phyloP scores from a whole-genome alignment of 2,113 vertebrate genomes.

The Pyxicephalus adspersus region DNA sequence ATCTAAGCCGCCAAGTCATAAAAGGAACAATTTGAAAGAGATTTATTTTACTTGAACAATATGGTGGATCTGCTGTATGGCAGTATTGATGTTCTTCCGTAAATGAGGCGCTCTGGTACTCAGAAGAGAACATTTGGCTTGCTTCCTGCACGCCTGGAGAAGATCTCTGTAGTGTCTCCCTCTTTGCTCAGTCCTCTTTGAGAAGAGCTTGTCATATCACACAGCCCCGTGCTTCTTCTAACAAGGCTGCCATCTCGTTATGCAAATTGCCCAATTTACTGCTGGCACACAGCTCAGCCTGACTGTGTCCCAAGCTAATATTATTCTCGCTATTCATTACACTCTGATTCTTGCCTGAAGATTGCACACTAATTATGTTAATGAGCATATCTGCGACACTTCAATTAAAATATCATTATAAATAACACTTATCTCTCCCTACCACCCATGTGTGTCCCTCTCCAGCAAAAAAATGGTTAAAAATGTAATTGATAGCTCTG shows the following conservation, averaged over 20 bases:
- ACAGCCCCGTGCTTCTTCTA: slow-evolving; percentile 48
- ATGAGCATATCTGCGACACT: slow-evolving; percentile 55
- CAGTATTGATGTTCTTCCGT: not conserved
- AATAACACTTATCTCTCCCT: slow-evolving; percentile 50
- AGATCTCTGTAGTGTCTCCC: slow-evolving; percentile 3
- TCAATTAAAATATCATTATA: slow-evolving; percentile 57
- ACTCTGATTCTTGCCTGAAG: slow-evolving; percentile 50
- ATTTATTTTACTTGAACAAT: not conserved
- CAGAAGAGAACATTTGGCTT: slow-evolving; percentile 26
- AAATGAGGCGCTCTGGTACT: slow-evolving; percentile 4
- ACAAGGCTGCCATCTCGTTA: slow-evolving; percentile 56
- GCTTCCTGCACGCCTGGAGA: not conserved
- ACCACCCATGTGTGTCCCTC: slow-evolving; percentile 15
- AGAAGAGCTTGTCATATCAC: slow-evolving; percentile 40
- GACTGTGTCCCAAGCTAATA: slow-evolving; percentile 56
- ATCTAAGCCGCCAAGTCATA: not conserved
- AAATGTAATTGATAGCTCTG: slow-evolving; percentile 16
- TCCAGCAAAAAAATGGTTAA: slow-evolving; percentile 40
- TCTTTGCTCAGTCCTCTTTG: not conserved
- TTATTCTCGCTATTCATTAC: slow-evolving; percentile 56
- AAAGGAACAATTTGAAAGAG: not conserved
- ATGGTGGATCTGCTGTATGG: not conserved
- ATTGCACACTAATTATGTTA: slow-evolving; percentile 53
- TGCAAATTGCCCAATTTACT: slow-evolving; percentile 57
- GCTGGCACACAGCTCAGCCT: slow-evolving; percentile 46